Evolutionary conservation across 2,113 vertebrate species (phyloP).

Genomic region (Myiagra hebetior): DNA sequence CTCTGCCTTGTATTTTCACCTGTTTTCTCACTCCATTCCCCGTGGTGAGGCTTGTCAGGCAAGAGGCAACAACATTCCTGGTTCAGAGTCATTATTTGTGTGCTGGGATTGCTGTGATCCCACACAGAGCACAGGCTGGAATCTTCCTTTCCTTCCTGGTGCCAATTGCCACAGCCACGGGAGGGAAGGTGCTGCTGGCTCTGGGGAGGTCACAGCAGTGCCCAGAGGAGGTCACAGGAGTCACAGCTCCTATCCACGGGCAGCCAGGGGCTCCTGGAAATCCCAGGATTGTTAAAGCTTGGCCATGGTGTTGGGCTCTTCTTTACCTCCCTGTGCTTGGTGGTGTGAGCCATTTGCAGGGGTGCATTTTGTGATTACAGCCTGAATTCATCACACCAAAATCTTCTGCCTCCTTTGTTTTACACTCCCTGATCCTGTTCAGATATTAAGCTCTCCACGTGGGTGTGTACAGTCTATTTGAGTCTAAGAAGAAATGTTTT

Average conservation of each 20-base stretch:
- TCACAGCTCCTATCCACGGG: accelerated
- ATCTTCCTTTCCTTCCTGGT: not conserved
- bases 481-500: constrained; percentile 12
- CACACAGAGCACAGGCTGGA: not conserved
- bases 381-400: constrained; percentile 16
- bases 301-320: not conserved
- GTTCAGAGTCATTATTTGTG: not conserved
- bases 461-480: not conserved
- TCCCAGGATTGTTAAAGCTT: not conserved
- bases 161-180: not conserved
- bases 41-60: not conserved
- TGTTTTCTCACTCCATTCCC: not conserved
- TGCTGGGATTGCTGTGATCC: not conserved
- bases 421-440: not conserved
- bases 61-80: not conserved
- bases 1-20: not conserved
- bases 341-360: not conserved
- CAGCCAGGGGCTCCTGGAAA: not conserved
- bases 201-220: not conserved
- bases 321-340: not conserved
- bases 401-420: not conserved
- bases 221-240: not conserved
- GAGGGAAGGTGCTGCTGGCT: not conserved
- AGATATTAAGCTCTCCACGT: constrained; percentile 17
- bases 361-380: not conserved